Evolutionary conservation across 2,113 vertebrate species (phyloP).

Genomic region (Cyprinus carpio): DNA sequence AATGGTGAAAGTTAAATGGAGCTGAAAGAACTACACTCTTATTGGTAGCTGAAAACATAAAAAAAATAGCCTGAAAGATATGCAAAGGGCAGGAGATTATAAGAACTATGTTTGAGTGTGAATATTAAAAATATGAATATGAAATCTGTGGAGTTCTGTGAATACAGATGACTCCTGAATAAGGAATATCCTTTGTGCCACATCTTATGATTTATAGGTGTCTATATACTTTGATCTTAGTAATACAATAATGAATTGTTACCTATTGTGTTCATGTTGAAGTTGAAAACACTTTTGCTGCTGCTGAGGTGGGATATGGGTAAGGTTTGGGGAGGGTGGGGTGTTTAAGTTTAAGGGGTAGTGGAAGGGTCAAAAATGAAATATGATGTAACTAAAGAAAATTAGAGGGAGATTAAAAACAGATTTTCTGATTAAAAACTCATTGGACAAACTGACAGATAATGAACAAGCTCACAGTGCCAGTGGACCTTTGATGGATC

Average conservation of each 20-base stretch:
- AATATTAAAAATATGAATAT: too few species aligned
- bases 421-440: neutral
- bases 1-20: conserved; percentile 12
- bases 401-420: neutral
- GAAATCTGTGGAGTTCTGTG: neutral
- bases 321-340: too few species aligned
- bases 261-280: too few species aligned
- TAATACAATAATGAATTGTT: too few species aligned
- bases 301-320: too few species aligned
- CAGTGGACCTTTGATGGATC: neutral
- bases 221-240: too few species aligned
- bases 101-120: neutral
- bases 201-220: neutral
- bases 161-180: neutral
- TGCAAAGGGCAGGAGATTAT: neutral
- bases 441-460: neutral
- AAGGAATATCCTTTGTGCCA: too few species aligned
- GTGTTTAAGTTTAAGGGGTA: too few species aligned
- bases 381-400: too few species aligned
- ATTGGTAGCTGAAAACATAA: neutral
- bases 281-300: too few species aligned
- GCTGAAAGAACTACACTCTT: neutral
- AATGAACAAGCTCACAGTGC: neutral
- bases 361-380: too few species aligned
- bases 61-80: neutral